Evolutionary conservation across 2,113 vertebrate species (phyloP).

Genomic region (Chionis minor): DNA sequence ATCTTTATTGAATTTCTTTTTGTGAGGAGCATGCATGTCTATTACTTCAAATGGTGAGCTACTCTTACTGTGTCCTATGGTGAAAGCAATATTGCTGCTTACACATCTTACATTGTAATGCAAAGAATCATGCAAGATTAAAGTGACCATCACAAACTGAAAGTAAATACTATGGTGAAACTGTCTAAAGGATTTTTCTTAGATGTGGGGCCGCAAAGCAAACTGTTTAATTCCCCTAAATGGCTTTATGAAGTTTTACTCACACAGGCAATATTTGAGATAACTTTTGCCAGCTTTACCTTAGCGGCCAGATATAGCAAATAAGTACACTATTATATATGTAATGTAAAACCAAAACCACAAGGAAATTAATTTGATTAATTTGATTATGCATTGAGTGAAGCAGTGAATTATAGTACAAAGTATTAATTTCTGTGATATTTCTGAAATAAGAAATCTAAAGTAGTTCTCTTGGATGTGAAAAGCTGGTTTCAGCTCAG

Average conservation of each 20-base stretch:
- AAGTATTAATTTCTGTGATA: not conserved
- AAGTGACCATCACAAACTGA: not conserved
- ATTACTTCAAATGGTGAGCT: not conserved
- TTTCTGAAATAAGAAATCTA: not conserved
- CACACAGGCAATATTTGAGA: not conserved
- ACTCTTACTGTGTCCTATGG: not conserved
- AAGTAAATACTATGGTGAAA: not conserved
- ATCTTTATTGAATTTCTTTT: not conserved
- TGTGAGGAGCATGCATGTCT: not conserved
- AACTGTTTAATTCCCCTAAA: not conserved
- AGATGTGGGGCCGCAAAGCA: not conserved
- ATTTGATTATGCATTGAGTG: not conserved
- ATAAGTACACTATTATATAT: not conserved
- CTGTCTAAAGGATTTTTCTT: not conserved
- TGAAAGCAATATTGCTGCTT: not conserved
- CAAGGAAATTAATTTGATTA: not conserved
- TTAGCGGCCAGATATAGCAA: not conserved
- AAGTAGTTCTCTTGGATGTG: not conserved
- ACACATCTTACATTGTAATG: not conserved
- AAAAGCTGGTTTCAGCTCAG: not conserved
- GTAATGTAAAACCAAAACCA: not conserved
- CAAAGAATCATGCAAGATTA: not conserved
- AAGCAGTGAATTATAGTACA: not conserved
- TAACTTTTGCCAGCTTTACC: not conserved
- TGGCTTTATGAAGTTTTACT: not conserved